Evolutionary conservation across 2,888 invertebrate genomes (phyloP), one percentile per base, ranked within the genome.

Genomic region (Anoplius nigerrimus): DNA sequence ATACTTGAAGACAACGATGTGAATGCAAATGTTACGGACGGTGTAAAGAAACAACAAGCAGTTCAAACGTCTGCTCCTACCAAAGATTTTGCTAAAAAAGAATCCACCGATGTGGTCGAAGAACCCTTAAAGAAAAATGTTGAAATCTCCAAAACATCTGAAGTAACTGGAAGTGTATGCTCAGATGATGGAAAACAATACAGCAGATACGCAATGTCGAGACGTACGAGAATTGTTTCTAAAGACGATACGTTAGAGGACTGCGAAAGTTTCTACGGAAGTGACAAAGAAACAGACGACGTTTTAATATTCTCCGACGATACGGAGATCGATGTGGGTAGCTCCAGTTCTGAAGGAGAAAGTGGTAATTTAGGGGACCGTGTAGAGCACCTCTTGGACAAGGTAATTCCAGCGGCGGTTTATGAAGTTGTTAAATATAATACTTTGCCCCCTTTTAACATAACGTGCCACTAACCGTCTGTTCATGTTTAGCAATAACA

Each of bases 231-330:
- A 65, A 67, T 53, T 63, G 62, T 75, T 0, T 74, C 78, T 5
- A 80, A 66, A 59, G 84, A 85, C 24, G 85, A 85, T 54, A 82
- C 84, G 4, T 71, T 82, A 45, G 87, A 89, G 65, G 90, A 90
- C 67, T 90, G 90, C 73, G 91, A 92, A 79, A 92, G 92, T 85
- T 92, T 92, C 86, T 91, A 92, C 84, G 91, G 91, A 64, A 90
- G 91, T 68, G 92, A 92, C 79, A 92, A 92, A 83, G 92, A 92
- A 80, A 90, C 91, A 59, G 92, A 92, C 78, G 92, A 92, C 75
- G 89, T 89, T 62, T 84, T 92, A 71, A 91, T 91, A 74, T 92
- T 92, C 87, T 92, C 92, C 64, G 92, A 92, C 76, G 92, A 92
- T 82, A 91, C 91, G 66, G 91, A 91, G 78, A 90, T 90, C 69